Conservation (phyloP, 2,888 invertebrate genomes). For the Cosmia pyralina region DNA sequence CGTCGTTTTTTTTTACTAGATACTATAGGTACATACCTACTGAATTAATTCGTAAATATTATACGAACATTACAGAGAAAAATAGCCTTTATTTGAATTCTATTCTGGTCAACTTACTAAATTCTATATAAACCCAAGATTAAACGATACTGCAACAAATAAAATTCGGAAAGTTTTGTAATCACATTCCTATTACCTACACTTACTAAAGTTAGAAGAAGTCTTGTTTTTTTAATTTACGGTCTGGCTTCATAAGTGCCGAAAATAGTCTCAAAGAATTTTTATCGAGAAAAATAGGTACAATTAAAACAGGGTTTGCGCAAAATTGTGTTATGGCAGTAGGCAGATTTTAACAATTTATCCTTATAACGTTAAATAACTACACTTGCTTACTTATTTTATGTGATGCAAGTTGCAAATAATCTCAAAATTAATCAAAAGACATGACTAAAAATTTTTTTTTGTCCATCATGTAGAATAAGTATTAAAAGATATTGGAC, state of each 20-base stretch:
- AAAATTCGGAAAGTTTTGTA: slow-evolving; percentile 8
- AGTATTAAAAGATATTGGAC: too few species aligned
- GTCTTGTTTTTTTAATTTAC: slow-evolving; percentile 34
- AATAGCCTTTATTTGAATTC: slow-evolving; percentile 29
- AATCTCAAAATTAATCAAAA: slow-evolving; percentile 14
- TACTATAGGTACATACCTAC: not conserved
- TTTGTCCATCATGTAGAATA: too few species aligned
- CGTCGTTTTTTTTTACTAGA: slow-evolving; percentile 7
- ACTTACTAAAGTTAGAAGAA: slow-evolving; percentile 24
- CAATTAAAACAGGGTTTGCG: not conserved
- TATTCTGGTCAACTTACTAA: slow-evolving; percentile 4
- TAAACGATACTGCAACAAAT: slow-evolving; percentile 10
- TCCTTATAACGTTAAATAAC: slow-evolving; percentile 5
- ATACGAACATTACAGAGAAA: slow-evolving; percentile 14
- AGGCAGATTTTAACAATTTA: not conserved
- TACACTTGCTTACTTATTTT: not conserved
- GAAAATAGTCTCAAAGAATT: not conserved
- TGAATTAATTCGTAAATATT: slow-evolving; percentile 22
- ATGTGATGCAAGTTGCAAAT: slow-evolving; percentile 9
- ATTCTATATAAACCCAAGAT: slow-evolving; percentile 2
- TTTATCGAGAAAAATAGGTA: not conserved
- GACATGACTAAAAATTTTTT: too few species aligned
- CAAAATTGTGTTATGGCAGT: not conserved
- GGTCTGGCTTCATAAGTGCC: slow-evolving; percentile 36
- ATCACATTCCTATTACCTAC: slow-evolving; percentile 12